These are phyloP conservation scores for Cinclus cinclus DNA, from an alignment of 2,113 vertebrate species.

Conservation along the genomic window DNA sequence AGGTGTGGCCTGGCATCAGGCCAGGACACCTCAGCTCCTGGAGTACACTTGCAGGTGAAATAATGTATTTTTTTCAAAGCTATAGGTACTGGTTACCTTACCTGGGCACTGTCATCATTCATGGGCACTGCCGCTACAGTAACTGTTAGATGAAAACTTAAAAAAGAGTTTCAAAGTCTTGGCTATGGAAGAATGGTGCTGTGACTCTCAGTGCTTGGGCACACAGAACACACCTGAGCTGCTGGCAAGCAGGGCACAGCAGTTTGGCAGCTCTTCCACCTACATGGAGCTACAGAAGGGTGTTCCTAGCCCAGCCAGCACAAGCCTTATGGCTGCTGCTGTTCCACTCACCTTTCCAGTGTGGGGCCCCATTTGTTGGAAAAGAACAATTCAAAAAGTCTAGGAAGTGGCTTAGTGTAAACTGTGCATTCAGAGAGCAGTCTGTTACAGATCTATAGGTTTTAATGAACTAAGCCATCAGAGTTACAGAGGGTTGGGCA, in stretches of 20 bases:
- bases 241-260: background rate
- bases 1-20: background rate
- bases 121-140: background rate
- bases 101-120: background rate
- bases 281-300: background rate
- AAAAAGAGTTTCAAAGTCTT: background rate
- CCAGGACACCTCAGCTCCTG: background rate
- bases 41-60: background rate
- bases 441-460: background rate
- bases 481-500: constrained; percentile 22
- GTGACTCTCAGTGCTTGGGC: background rate
- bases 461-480: constrained; percentile 30
- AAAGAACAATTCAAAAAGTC: background rate
- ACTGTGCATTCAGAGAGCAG: background rate
- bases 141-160: background rate
- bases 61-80: background rate
- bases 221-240: background rate
- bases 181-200: background rate
- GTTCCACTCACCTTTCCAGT: background rate
- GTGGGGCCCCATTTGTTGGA: accelerated
- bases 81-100: background rate
- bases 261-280: background rate
- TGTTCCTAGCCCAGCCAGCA: background rate
- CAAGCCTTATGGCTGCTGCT: background rate
- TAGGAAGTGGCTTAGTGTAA: background rate